Evolutionary conservation across 2,888 invertebrate species (phyloP).

Genomic region (Drosophila putrida): DNA sequence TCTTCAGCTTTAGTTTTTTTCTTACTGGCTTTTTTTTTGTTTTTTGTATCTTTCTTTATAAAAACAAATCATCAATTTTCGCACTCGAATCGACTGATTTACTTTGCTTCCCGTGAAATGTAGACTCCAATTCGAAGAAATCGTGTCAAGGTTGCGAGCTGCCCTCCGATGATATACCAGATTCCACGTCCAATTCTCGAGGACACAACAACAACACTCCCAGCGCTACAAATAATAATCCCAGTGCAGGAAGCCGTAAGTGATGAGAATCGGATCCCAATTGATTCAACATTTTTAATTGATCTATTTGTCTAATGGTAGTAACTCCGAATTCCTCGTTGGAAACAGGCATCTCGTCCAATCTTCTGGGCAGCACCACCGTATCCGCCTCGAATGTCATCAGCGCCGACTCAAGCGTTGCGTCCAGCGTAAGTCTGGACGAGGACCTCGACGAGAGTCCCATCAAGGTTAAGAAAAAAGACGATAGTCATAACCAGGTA

Average conservation of each 20-base stretch:
- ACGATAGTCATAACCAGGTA: conserved; percentile 83
- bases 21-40: conserved; percentile 1
- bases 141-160: conserved; percentile 92
- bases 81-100: conserved; percentile 55
- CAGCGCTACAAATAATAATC: conserved; percentile 91
- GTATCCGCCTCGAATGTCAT: conserved; percentile 86
- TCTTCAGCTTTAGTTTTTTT: conserved; percentile 34
- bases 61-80: conserved; percentile 74
- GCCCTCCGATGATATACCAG: conserved; percentile 90
- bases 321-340: conserved; percentile 85
- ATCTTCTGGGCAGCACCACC: conserved; percentile 92
- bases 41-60: conserved; percentile 30
- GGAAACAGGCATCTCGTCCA: conserved; percentile 86
- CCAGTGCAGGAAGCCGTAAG: conserved; percentile 86
- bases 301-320: conserved; percentile 31
- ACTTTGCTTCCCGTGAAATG: conserved; percentile 50
- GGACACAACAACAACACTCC: conserved; percentile 93
- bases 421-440: conserved; percentile 85
- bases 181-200: conserved; percentile 88
- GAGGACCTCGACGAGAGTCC: conserved; percentile 85
- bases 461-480: conserved; percentile 85
- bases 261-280: conserved; percentile 8
- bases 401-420: conserved; percentile 86
- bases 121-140: conserved; percentile 88
- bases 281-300: neutral